Conservation (phyloP, 2,888 invertebrate species). For the Tigriopus californicus region DNA sequence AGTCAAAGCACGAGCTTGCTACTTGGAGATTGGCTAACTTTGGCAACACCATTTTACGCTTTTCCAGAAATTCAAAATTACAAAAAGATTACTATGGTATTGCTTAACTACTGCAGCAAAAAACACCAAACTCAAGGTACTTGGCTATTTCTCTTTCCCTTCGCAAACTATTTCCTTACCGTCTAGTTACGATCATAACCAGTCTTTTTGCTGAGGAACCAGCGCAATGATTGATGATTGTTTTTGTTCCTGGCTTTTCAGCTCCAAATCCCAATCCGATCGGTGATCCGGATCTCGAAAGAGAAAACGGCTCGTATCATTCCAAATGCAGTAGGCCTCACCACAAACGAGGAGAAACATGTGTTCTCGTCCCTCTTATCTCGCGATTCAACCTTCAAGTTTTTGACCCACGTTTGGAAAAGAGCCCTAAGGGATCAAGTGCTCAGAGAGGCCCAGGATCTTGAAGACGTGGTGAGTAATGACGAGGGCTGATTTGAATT, state of each 20-base stretch:
- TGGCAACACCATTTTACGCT: too few species aligned
- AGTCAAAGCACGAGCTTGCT: too few species aligned
- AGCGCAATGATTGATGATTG: not conserved
- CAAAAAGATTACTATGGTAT: too few species aligned
- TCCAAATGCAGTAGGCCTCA: slow-evolving; percentile 78
- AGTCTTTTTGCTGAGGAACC: too few species aligned
- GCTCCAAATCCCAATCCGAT: slow-evolving; percentile 67
- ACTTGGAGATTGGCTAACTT: too few species aligned
- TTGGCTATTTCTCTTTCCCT: too few species aligned
- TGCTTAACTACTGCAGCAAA: too few species aligned
- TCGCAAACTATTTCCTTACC: too few species aligned
- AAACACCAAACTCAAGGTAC: too few species aligned
- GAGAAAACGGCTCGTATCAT: slow-evolving; percentile 85
- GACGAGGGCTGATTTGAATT: not conserved
- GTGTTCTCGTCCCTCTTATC: slow-evolving; percentile 78
- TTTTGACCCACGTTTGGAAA: slow-evolving; percentile 66
- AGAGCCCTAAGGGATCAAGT: slow-evolving; percentile 15
- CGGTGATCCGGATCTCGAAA: slow-evolving; percentile 69
- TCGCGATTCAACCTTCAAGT: slow-evolving; percentile 64
- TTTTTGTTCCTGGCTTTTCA: slow-evolving; percentile 29
- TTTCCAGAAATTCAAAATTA: too few species aligned
- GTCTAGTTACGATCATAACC: too few species aligned
- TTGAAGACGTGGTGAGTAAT: not conserved
- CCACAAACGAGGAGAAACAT: slow-evolving; percentile 58
- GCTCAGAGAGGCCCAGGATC: not conserved